phyloP scores from a whole-genome alignment of 1,140 invertebrate species.

The Zophobas atratus region DNA sequence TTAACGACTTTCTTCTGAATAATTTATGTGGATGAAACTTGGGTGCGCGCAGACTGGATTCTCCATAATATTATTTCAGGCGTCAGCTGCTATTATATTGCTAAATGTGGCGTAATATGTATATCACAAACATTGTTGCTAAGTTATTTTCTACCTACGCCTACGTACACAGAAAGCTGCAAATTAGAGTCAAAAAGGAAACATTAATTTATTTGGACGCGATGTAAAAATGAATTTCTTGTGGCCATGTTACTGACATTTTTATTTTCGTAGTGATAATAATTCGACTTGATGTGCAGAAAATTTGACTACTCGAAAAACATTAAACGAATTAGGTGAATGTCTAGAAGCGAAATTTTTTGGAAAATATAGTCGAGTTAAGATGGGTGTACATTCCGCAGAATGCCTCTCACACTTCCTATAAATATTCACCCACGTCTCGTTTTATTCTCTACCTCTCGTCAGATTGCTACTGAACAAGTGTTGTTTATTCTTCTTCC shows the following conservation, averaged over 20 bases:
- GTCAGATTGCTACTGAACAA: background rate
- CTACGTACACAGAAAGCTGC: background rate
- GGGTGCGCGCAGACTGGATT: slow-evolving; percentile 48
- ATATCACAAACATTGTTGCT: slow-evolving; percentile 57
- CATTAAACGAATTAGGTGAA: background rate
- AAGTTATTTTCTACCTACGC: slow-evolving; percentile 55
- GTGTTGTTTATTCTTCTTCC: background rate
- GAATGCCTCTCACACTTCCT: too few species aligned
- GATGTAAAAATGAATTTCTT: slow-evolving; percentile 11
- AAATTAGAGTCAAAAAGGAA: background rate
- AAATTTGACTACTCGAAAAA: background rate
- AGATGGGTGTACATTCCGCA: too few species aligned
- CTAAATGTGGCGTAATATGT: slow-evolving; percentile 54
- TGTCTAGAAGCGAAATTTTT: background rate
- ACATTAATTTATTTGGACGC: background rate
- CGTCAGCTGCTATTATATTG: slow-evolving; percentile 57
- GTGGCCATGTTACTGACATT: too few species aligned
- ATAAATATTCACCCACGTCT: too few species aligned
- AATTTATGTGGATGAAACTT: slow-evolving; percentile 44
- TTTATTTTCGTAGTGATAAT: background rate
- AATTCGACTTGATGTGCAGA: background rate
- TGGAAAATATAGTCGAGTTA: too few species aligned
- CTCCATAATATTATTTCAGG: slow-evolving; percentile 60
- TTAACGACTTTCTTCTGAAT: slow-evolving; percentile 44
- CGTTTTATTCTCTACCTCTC: too few species aligned